Base-by-base conservation (phyloP, 2,113 vertebrate species). In the Marmota flaviventris region DNA sequence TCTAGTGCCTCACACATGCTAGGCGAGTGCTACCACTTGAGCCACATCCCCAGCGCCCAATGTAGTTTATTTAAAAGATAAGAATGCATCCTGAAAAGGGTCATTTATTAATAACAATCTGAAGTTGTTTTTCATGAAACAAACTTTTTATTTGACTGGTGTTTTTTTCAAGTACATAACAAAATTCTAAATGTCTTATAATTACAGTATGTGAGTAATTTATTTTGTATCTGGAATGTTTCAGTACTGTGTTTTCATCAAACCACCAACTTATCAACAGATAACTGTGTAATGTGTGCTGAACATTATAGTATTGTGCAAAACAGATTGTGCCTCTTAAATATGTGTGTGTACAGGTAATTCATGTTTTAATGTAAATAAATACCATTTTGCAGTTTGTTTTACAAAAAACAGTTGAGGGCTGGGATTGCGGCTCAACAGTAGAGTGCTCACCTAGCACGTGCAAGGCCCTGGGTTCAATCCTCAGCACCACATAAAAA, bases 201-300 rank as follows among this genome's bases (percentile, higher is more conserved):
- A 88, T 77, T 97, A 93, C 32, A 87, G 45, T 88, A 93, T 96
- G 91, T 94, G 87, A n/a, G 25, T 97, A 97, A 98, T 97, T 98
- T 98, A 98, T 98, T 98, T 98, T 98, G 13, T 96, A 81, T 97
- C 79, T 89, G 81, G 56, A 88, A 82, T 63, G 58, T 96, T 94
- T 98, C 73, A 95, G 89, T 98, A 97, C 91, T 98, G 82, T 98
- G 92, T 96, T 98, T 95, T 97, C 89, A 85, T 97, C 75, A 96
- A 97, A 89, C 83, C 67, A 87, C 65, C 91, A 7, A 84, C n/a
- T 73, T 97, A 82, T 73, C 92, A 82, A 79, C 73, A 94, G 70
- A 75, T 93, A 93, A 73, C 85, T 93, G 70, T 92, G 34, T 95
- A 75, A 77, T 32, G 20, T 88, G 76, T 95, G 89, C 76, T 85